A percentile compares a stretch with the other conserved stretches of the same genome.
phyloP scores from a whole-genome alignment of 1,140 invertebrate genomes.

The Sitobion miscanthi region DNA sequence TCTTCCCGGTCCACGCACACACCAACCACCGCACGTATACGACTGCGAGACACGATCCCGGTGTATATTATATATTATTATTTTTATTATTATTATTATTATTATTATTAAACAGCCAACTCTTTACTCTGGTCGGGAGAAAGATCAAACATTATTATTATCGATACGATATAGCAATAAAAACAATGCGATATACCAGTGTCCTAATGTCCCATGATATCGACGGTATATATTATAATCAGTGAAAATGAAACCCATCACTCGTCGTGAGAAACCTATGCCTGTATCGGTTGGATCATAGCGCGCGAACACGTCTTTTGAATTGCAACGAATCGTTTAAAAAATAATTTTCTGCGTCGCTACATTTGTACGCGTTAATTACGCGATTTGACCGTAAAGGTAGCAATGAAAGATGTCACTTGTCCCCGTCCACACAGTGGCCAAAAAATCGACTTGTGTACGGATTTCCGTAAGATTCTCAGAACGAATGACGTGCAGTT shows the following conservation, averaged over 20 bases:
- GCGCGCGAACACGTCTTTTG: neutral
- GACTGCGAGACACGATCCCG: neutral
- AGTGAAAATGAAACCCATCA: neutral
- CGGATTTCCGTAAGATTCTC: neutral
- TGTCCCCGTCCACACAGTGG: too few relatives aligned
- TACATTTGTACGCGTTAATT: too few relatives aligned
- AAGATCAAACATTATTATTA: neutral
- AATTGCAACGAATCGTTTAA: neutral
- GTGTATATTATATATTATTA: neutral
- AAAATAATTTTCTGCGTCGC: neutral
- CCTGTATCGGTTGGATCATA: neutral
- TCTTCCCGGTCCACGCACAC: slow-evolving; percentile 25
- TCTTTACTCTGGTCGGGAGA: neutral
- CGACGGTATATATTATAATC: neutral
- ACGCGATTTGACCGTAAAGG: too few relatives aligned
- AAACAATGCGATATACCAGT: neutral
- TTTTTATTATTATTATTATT: neutral
- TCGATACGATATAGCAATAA: neutral
- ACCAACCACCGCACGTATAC: neutral
- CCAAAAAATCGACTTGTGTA: neutral
- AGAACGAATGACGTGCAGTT: neutral
- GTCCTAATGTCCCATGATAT: neutral
- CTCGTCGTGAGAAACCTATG: too few relatives aligned
- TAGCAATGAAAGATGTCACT: too few relatives aligned
- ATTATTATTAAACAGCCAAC: neutral